Percentiles rank a stretch among this genome's conserved stretches.
phyloP scores from a whole-genome alignment of 1,140 invertebrate genomes.

The Lepidostoma basale region DNA sequence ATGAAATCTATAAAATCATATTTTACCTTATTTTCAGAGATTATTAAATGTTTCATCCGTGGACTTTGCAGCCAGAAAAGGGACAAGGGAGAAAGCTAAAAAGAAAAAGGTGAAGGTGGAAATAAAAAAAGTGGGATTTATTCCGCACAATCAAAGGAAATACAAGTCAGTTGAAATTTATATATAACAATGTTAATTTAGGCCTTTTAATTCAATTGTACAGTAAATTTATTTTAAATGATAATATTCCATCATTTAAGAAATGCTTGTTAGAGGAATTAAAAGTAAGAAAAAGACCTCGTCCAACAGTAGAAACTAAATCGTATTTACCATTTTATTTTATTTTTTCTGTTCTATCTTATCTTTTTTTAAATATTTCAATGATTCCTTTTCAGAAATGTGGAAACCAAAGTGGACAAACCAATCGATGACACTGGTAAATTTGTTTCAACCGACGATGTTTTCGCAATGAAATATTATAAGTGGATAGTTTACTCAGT shows the following conservation, averaged over 20 bases:
- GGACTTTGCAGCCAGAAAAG: constrained; percentile 67
- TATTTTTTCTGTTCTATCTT: not conserved
- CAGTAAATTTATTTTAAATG: not conserved
- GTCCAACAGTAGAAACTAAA: too few species aligned
- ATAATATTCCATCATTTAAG: not conserved
- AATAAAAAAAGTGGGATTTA: constrained; percentile 62
- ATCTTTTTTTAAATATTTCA: not conserved
- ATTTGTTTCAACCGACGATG: constrained; percentile 63
- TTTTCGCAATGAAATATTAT: constrained; percentile 63
- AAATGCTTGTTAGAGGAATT: not conserved
- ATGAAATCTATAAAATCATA: too few species aligned
- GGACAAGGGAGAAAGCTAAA: constrained; percentile 68
- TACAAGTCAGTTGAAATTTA: constrained; percentile 47
- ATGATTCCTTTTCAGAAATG: constrained; percentile 34
- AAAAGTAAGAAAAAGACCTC: too few species aligned
- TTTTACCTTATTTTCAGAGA: constrained; percentile 23
- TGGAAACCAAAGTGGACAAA: constrained; percentile 49
- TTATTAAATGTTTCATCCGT: constrained; percentile 46
- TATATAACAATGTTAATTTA: not conserved
- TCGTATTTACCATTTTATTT: too few species aligned
- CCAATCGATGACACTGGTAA: constrained; percentile 58
- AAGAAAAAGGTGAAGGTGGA: constrained; percentile 70
- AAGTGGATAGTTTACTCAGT: constrained; percentile 66
- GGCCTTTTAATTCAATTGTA: not conserved
- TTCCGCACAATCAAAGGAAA: constrained; percentile 55